Evolutionary conservation across 2,113 vertebrate genomes (phyloP).

Genomic region (Odocoileus virginianus): DNA sequence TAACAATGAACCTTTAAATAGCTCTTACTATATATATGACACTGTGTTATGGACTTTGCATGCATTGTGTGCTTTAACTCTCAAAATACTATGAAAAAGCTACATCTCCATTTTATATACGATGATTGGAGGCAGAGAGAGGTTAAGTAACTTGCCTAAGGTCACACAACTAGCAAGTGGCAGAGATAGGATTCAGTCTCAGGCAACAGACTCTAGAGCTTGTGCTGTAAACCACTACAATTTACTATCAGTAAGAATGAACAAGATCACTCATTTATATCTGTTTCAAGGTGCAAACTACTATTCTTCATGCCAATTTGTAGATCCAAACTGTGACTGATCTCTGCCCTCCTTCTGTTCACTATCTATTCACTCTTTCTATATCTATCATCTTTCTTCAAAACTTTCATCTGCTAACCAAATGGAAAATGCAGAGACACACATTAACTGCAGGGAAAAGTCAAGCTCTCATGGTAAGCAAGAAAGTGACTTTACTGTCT

Average conservation of each 20-base stretch:
- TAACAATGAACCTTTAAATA: conserved; percentile 24
- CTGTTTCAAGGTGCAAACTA: neutral
- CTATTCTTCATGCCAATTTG: neutral
- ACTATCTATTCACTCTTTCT: neutral
- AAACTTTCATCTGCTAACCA: neutral
- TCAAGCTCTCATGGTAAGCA: neutral
- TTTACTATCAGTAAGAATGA: neutral
- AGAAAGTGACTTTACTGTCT: neutral
- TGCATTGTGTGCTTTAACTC: neutral
- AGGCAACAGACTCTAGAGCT: neutral
- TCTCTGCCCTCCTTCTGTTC: neutral
- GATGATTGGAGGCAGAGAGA: neutral
- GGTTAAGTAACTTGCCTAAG: neutral
- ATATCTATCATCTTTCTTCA: neutral
- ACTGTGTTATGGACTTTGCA: neutral
- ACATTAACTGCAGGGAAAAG: neutral
- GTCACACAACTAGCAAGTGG: neutral
- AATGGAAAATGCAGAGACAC: conserved; percentile 17
- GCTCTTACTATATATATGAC: neutral
- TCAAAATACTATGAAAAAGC: neutral
- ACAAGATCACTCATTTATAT: neutral
- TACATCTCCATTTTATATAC: neutral
- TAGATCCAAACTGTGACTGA: neutral
- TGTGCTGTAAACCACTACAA: neutral
- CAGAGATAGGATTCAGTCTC: neutral